phyloP scores from a whole-genome alignment of 2,797 vertebrate species.

The Tiaroga cobitis region DNA sequence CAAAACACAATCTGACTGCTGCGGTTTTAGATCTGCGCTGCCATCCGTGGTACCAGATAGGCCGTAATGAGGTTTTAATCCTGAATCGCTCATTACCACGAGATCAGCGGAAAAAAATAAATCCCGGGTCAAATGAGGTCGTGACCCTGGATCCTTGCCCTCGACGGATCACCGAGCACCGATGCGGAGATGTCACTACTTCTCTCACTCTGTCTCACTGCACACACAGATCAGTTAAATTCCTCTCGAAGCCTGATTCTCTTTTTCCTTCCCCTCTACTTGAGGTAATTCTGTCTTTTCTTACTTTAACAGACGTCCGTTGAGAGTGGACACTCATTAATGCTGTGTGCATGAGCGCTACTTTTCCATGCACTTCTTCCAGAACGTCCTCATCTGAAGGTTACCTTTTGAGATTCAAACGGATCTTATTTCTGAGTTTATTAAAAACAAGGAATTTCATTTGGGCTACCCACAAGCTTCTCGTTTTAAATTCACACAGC shows the following conservation, averaged over 20 bases:
- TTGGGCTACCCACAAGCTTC: constrained; percentile 39
- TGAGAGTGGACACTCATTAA: constrained; percentile 40
- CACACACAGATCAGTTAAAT: constrained; percentile 41
- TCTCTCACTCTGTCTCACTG: constrained; percentile 20
- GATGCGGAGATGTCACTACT: constrained; percentile 25
- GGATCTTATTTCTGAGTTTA: constrained; percentile 46
- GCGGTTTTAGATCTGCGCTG: constrained; percentile 75
- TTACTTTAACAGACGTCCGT: constrained; percentile 15
- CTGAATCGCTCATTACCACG: constrained; percentile 69
- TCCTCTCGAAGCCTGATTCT: constrained; percentile 31
- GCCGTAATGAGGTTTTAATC: constrained; percentile 80
- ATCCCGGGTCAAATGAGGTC: constrained; percentile 67
- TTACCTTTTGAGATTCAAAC: constrained; percentile 28
- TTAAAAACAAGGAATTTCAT: constrained; percentile 48
- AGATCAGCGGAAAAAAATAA: constrained; percentile 70
- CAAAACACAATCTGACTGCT: constrained; percentile 79
- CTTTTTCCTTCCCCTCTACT: constrained; percentile 22
- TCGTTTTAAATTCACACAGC: constrained; percentile 21
- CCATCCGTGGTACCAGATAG: constrained; percentile 72
- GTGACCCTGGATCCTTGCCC: constrained; percentile 55
- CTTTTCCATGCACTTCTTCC: constrained; percentile 38
- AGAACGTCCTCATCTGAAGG: constrained; percentile 33
- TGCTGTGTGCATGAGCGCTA: constrained; percentile 31
- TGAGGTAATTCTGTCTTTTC: constrained; percentile 28
- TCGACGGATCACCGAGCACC: constrained; percentile 65